phyloP scores from a whole-genome alignment of 2,888 invertebrate genomes.

The Tenthredo livida region DNA sequence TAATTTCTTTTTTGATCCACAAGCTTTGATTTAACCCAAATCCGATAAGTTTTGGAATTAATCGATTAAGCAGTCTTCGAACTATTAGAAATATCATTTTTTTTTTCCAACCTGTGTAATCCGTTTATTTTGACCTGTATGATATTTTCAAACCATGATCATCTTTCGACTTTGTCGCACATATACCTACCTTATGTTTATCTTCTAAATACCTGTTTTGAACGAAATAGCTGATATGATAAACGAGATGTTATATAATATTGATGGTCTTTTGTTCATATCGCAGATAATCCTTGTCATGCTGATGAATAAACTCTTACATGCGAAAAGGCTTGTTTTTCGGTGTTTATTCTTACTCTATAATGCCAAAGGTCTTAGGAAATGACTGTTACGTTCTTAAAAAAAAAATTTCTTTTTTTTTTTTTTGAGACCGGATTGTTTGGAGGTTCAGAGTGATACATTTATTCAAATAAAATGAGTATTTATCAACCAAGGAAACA shows the following conservation, averaged over 20 bases:
- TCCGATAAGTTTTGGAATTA: neutral
- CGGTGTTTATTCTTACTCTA: neutral
- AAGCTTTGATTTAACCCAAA: neutral
- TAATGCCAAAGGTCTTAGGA: neutral
- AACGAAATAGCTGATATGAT: neutral
- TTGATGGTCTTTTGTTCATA: neutral
- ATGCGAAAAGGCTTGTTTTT: neutral
- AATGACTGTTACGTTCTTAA: neutral
- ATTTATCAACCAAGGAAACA: neutral
- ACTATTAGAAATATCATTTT: no score
- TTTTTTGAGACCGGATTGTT: no score
- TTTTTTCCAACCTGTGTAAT: neutral
- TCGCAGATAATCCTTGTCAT: neutral
- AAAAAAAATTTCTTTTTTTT: neutral
- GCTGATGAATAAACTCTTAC: neutral
- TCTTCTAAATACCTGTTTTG: neutral
- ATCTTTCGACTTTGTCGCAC: neutral
- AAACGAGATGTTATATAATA: neutral
- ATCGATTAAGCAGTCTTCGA: neutral
- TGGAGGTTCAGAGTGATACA: no score
- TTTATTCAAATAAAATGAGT: neutral
- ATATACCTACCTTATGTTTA: neutral
- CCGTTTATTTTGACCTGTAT: neutral
- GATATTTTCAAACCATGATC: neutral
- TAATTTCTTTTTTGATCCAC: neutral